phyloP scores from a whole-genome alignment of 2,888 invertebrate species.

The Pachliopta kotzebuea region DNA sequence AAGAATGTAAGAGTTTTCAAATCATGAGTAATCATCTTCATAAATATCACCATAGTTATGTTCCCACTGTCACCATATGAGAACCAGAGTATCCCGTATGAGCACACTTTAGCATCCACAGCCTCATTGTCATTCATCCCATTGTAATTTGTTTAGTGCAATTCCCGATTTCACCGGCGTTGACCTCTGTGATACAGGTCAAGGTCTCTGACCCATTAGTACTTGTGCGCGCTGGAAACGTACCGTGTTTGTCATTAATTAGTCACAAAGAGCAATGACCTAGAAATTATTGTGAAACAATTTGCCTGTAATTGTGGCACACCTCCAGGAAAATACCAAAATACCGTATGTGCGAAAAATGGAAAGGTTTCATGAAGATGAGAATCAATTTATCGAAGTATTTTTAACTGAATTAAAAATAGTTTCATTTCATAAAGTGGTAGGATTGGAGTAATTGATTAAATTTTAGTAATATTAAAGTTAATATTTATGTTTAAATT shows the following conservation, averaged over 20 bases:
- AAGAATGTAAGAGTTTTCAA: too few species aligned
- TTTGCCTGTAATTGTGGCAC: conserved; percentile 21
- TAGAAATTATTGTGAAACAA: conserved; percentile 24
- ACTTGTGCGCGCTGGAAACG: conserved; percentile 20
- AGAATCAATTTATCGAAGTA: background rate
- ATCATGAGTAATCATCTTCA: too few species aligned
- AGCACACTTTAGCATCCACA: too few species aligned
- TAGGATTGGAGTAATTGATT: too few species aligned
- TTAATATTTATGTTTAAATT: background rate
- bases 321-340: conserved; percentile 18
- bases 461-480: background rate
- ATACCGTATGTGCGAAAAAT: conserved; percentile 8
- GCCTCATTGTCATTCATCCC: too few species aligned
- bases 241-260: conserved; percentile 23
- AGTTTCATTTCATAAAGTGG: background rate
- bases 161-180: conserved; percentile 8
- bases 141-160: background rate
- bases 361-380: background rate
- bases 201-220: conserved; percentile 30
- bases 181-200: conserved; percentile 28
- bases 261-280: conserved; percentile 29
- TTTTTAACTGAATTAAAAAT: background rate
- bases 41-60: too few species aligned
- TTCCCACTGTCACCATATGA: too few species aligned
- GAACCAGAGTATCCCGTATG: too few species aligned